Evolutionary conservation across 1,140 invertebrate genomes (phyloP).

Genomic region (Drosophila mojavensis): DNA sequence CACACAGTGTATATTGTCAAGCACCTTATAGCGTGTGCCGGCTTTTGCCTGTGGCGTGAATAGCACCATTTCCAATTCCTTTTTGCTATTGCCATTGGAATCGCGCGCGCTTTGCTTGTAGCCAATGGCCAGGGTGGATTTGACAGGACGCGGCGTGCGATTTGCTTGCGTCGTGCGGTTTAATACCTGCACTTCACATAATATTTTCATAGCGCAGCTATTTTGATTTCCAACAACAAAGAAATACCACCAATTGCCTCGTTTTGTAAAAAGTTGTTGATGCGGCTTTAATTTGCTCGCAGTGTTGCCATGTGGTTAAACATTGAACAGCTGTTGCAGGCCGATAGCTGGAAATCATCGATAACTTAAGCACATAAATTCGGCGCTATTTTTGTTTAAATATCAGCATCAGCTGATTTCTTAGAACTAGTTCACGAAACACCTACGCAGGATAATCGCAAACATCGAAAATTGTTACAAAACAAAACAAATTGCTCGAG

Average conservation of each 20-base stretch:
- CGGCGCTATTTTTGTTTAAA: background rate
- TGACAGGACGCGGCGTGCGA: slow-evolving; percentile 84
- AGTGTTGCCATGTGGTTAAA: slow-evolving; percentile 20
- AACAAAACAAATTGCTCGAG: slow-evolving; percentile 28
- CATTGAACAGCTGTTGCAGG: slow-evolving; percentile 11
- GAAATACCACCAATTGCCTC: background rate
- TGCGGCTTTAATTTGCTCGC: background rate
- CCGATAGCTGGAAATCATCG: slow-evolving; percentile 3
- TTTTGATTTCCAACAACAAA: background rate
- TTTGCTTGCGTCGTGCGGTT: slow-evolving; percentile 85
- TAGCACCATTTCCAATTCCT: slow-evolving; percentile 87
- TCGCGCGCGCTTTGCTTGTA: slow-evolving; percentile 84
- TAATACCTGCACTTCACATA: slow-evolving; percentile 87
- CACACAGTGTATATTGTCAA: slow-evolving; percentile 87
- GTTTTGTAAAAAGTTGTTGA: slow-evolving; percentile 18
- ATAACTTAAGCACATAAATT: background rate
- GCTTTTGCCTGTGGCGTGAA: slow-evolving; percentile 88
- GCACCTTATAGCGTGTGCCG: slow-evolving; percentile 88
- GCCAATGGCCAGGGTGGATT: slow-evolving; percentile 87
- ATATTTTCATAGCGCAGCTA: slow-evolving; percentile 86
- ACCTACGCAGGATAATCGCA: slow-evolving; percentile 11
- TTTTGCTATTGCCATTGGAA: slow-evolving; percentile 63
- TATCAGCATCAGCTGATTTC: background rate
- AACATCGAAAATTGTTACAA: slow-evolving; percentile 24
- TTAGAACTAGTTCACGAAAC: slow-evolving; percentile 29